Evolutionary conservation across 2,113 vertebrate species (phyloP), one percentile per base, ranked within the genome.

Genomic region (Fregetta grallaria): DNA sequence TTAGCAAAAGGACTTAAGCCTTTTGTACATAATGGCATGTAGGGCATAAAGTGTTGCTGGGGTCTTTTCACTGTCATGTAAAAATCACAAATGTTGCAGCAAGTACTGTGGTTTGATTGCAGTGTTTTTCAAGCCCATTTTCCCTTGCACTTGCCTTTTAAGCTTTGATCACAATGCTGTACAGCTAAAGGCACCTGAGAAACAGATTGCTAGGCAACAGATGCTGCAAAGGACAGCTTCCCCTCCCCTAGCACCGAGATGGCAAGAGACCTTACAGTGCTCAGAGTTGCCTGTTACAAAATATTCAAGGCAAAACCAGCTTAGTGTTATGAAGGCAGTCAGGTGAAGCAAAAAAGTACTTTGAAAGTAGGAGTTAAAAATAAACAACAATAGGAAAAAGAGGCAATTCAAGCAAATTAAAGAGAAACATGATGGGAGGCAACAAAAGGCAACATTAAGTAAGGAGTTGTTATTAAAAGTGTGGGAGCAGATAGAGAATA

Each of bases 201-300:
- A 85, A 78, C n/a, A 34, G 72, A 97, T 95, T 94, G 91, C 94
- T 97, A 95, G 94, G 97, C 97, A 97, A 97, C 97, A 96, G 90
- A 92, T 90, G 92, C 90, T 94, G 96, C 83, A 81, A 77, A 97
- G 78, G 72, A 92, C 90, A 90, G 56, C 68, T 87, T 94, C 70
- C 65, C 79, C 50, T 90, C 81, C 65, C 40, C 80, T 88, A 82
- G 15, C 87, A 36, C 45, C 1, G 1, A 82, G 65, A 59, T 47
- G 59, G 67, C 34, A 65, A 47, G 77, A 77, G 84, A 88, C 72
- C 61, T 90, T 9, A 59, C 71, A 22, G 47, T 7, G 58, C 75
- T 88, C 72, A 44, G 30, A 90, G 77, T n/a, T 83, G 45, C 47
- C 78, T 52, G 15, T 32, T 84, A 68, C 49, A 55, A 95, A 87